These are phyloP conservation scores for Sinosuthora webbiana DNA, from an alignment of 2,113 vertebrate species.

Conservation along the genomic window DNA sequence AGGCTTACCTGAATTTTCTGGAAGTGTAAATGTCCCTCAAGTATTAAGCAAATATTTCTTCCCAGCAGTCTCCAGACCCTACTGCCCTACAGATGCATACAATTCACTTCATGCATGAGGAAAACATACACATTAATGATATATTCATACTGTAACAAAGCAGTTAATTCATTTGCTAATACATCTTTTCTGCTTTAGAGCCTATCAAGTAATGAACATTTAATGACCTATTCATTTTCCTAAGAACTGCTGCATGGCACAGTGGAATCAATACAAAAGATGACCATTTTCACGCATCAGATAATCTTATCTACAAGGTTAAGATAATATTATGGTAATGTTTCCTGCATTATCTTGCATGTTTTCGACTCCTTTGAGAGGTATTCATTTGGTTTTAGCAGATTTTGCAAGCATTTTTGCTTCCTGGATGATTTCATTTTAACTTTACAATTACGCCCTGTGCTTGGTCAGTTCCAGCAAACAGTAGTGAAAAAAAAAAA, in stretches of 20 bases:
- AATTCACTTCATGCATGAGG: background rate
- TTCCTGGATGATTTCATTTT: background rate
- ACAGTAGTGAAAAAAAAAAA: background rate
- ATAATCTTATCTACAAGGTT: conserved; percentile 71
- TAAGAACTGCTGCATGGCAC: conserved; percentile 38
- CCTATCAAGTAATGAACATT: conserved; percentile 59
- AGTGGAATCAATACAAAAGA: conserved; percentile 62
- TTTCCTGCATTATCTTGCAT: conserved; percentile 52
- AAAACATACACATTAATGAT: conserved; percentile 49
- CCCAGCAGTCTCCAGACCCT: background rate
- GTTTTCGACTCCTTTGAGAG: conserved; percentile 34
- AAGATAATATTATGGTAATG: conserved; percentile 70
- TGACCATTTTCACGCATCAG: conserved; percentile 68
- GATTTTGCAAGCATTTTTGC: conserved; percentile 13
- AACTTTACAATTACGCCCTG: background rate
- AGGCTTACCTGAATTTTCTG: background rate
- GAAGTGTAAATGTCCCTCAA: background rate
- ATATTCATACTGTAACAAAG: conserved; percentile 56
- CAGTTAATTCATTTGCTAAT: conserved; percentile 67
- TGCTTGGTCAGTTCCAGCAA: background rate
- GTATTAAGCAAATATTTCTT: background rate
- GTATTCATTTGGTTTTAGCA: conserved; percentile 46
- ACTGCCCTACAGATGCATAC: background rate
- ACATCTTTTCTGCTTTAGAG: conserved; percentile 58
- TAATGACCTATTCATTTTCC: conserved; percentile 62